Percentiles rank a stretch among this genome's conserved stretches.
These are phyloP conservation scores for Chascanopsetta lugubris DNA, from an alignment of 2,113 vertebrate species.

Conservation along the genomic window DNA sequence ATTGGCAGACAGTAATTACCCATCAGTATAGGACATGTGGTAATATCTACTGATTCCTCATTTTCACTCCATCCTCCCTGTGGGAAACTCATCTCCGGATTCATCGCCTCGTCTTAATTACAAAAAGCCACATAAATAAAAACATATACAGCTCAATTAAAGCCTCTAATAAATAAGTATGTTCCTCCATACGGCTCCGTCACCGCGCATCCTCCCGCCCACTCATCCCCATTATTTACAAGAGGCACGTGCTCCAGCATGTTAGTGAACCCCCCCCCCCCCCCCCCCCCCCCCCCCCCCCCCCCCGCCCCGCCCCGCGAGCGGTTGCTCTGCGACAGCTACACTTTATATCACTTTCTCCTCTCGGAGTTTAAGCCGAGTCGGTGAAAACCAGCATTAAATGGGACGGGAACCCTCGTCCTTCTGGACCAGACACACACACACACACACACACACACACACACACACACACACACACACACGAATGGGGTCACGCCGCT, in stretches of 20 bases:
- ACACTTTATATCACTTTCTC: constrained; percentile 17
- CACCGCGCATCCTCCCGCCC: neutral
- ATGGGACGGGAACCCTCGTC: constrained; percentile 18
- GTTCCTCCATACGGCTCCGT: neutral
- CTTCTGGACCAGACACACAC: constrained; percentile 19
- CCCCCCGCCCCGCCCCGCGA: neutral
- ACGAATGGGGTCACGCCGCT: constrained; percentile 38
- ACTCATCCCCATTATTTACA: neutral
- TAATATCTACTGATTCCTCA: neutral
- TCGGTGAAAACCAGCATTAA: constrained; percentile 49
- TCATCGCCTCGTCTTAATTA: constrained; percentile 30
- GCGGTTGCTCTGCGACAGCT: constrained; percentile 9
- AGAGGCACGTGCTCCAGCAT: neutral
- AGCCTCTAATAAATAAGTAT: constrained; percentile 8
- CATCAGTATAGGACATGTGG: neutral
- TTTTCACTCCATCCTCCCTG: neutral
- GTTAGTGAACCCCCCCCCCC: neutral
- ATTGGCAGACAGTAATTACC: neutral
- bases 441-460: too few relatives aligned
- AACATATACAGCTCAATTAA: constrained; percentile 8
- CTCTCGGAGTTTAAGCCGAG: constrained; percentile 29
- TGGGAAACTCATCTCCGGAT: neutral
- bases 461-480: too few relatives aligned
- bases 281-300: neutral
- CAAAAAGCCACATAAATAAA: constrained; percentile 37